Evolutionary conservation across 2,113 vertebrate species (phyloP), one percentile per base, ranked within the genome.

Genomic region (Pseudolaguvia tuberculata): DNA sequence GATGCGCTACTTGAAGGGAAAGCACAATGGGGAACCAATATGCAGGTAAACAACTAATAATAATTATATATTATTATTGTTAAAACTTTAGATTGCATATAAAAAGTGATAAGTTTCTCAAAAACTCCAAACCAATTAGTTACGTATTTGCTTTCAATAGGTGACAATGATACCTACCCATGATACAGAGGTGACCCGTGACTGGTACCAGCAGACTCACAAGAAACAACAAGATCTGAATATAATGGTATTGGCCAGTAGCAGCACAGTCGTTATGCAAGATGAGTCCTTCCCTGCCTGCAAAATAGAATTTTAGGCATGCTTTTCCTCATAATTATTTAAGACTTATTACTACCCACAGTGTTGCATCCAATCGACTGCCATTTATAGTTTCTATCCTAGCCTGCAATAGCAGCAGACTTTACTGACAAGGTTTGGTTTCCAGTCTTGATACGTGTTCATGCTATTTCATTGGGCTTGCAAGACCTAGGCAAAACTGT

Each of bases 201-300:
- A 98, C 71, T 99, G 97, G 97, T 99, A 99, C 88, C 97, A 98
- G 76, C 95, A 98, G 88, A 98, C 95, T 66, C 97, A 99, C 2
- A 94, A 97, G 89, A 94, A 91, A 83, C 97, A 98, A 84, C 96
- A 97, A 80, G 94, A 98, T 78, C 89, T 98, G 75, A 98, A 96
- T 79, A 94, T 99, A 86, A 93, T 99, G 92, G 97, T 99, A 70
- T 87, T 99, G 88, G 97, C 97, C 50, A 98, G 96, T 91, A 99
- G 96, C 92, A 98, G 96, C 90, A 99, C 97, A 0, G 97, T 99
- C 52, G 97, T 99, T 83, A 99, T 99, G 97, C 96, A 98, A 88
- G 95, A 99, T 0, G 97, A 99, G 85, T 98, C 97, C 73, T 99
- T 99, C 84, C 95, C 97, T 6, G 97, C 97, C 87, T 99, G 97